A percentile compares a stretch with the other conserved stretches of the same genome.
Evolutionary conservation across 2,797 vertebrate species (phyloP).

Genomic region (Rallus crepitans): DNA sequence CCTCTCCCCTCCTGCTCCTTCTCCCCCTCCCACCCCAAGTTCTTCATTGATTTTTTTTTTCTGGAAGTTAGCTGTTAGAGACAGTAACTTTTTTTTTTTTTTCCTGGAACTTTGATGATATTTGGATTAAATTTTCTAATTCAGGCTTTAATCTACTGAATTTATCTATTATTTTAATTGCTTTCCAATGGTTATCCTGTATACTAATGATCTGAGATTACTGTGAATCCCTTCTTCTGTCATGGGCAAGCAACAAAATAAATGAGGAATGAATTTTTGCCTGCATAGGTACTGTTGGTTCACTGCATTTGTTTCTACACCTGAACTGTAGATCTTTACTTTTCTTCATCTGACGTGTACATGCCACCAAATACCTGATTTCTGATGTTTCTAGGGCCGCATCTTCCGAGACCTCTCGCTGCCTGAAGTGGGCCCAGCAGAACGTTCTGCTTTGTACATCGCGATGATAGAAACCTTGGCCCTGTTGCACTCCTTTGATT

Average conservation of each 20-base stretch:
- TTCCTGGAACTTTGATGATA: not conserved
- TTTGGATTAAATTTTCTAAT: not conserved
- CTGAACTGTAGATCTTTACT: not conserved
- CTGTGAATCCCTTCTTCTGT: not conserved
- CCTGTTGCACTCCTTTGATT: slow-evolving; percentile 85
- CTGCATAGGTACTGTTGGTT: not conserved
- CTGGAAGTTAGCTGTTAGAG: not conserved
- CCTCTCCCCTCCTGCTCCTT: not conserved
- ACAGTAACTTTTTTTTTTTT: not conserved
- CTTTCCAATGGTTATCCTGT: not conserved
- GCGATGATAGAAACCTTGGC: slow-evolving; percentile 87
- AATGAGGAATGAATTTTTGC: not conserved
- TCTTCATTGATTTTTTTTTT: not conserved
- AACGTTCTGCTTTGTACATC: slow-evolving; percentile 89
- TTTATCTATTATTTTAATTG: not conserved
- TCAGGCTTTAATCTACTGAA: not conserved
- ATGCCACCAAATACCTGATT: not conserved
- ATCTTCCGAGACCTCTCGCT: slow-evolving; percentile 88
- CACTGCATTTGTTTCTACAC: not conserved
- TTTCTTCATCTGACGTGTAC: not conserved
- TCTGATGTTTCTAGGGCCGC: slow-evolving; percentile 82
- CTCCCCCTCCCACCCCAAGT: too few species aligned
- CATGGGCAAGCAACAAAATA: not conserved
- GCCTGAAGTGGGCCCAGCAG: slow-evolving; percentile 83
- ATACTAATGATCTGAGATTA: not conserved